Percentiles rank a stretch among this genome's conserved stretches.
Conservation (phyloP, 1,140 invertebrate species). For the Palaemon carinicauda region DNA sequence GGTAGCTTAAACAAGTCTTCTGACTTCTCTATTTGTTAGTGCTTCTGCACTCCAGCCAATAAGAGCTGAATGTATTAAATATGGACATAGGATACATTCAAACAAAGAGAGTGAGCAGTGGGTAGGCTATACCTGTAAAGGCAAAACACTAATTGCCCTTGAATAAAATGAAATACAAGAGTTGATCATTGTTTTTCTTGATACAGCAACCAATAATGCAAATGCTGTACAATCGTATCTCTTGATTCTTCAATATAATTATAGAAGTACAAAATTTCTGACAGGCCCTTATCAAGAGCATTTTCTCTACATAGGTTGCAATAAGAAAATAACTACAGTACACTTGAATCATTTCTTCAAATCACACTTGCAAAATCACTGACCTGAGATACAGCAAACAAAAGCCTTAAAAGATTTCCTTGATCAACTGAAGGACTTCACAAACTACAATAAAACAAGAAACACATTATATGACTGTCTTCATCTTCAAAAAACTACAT, state of each 20-base stretch:
- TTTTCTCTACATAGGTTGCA: not conserved
- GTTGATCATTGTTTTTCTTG: no score
- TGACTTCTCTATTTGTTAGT: not conserved
- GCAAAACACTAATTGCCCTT: not conserved
- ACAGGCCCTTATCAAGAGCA: not conserved
- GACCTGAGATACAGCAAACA: conserved; percentile 1
- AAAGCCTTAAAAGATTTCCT: not conserved
- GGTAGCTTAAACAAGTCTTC: not conserved
- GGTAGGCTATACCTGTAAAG: not conserved
- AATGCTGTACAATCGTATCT: no score
- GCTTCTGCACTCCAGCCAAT: not conserved
- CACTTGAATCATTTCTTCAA: not conserved
- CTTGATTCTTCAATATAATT: not conserved
- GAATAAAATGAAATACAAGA: not conserved
- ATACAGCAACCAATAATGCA: no score
- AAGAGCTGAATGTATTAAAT: conserved; percentile 29
- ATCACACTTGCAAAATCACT: conserved; percentile 10
- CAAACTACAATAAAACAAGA: not conserved
- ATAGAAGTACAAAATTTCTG: not conserved
- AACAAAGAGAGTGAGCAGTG: not conserved
- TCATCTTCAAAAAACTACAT: not conserved
- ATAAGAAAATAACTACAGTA: conserved; percentile 34
- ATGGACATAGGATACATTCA: conserved; percentile 6
- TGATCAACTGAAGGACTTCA: not conserved
- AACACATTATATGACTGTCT: not conserved